Evolutionary conservation across 2,113 vertebrate species (phyloP).

Genomic region (Anguilla rostrata): DNA sequence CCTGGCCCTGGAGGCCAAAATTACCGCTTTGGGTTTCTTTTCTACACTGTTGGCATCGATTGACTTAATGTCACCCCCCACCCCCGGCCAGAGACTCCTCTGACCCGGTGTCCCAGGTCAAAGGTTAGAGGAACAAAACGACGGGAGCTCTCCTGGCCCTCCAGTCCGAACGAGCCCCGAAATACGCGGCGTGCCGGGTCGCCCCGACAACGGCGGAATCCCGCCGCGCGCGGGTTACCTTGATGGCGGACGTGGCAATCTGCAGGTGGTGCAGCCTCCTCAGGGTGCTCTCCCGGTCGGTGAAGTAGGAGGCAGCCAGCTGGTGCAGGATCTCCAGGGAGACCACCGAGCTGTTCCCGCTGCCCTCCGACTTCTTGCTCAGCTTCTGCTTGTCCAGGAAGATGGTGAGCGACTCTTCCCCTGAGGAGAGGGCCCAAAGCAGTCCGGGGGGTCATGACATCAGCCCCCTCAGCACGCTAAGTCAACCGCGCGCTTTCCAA

Average conservation of each 20-base stretch:
- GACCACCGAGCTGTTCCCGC: conserved; percentile 82
- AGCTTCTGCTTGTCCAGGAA: conserved; percentile 97
- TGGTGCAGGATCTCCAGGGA: conserved; percentile 94
- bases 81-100: no score
- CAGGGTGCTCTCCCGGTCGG: conserved; percentile 91
- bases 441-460: neutral
- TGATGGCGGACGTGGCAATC: conserved; percentile 94
- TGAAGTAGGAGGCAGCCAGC: conserved; percentile 97
- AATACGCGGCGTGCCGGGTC: no score
- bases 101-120: no score
- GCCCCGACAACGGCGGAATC: no score
- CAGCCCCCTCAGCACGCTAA: neutral
- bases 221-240: conserved; percentile 68
- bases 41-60: no score
- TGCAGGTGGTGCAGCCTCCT: conserved; percentile 93
- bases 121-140: no score
- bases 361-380: conserved; percentile 81
- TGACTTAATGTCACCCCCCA: no score
- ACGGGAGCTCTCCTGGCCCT: no score
- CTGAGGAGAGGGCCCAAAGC: conserved; percentile 54
- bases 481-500: neutral
- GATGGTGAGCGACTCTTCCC: conserved; percentile 96
- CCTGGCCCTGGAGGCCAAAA: no score
- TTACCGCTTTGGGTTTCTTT: no score
- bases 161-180: no score